phyloP scores from a whole-genome alignment of 2,888 invertebrate genomes.

The Liposcelis brunnea region DNA sequence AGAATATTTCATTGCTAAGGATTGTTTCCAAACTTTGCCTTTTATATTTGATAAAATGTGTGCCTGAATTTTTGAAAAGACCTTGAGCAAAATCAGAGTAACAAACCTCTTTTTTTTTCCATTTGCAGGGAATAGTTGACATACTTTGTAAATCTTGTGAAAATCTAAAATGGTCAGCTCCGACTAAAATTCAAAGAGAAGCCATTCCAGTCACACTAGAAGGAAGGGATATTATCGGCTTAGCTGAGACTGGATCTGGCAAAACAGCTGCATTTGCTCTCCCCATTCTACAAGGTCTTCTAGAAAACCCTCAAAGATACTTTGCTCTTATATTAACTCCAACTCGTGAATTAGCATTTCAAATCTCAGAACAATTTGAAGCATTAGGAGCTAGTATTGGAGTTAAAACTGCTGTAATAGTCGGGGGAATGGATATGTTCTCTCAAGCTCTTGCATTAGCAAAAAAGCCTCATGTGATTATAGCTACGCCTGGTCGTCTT shows the following conservation, averaged over 20 bases:
- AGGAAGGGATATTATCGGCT: slow-evolving; percentile 64
- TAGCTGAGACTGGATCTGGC: slow-evolving; percentile 80
- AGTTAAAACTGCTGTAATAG: slow-evolving; percentile 88
- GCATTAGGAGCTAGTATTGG: slow-evolving; percentile 83
- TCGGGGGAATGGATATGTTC: slow-evolving; percentile 98
- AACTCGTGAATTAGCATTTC: slow-evolving; percentile 93
- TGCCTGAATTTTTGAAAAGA: neutral
- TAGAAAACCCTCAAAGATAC: slow-evolving; percentile 83
- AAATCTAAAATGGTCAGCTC: slow-evolving; percentile 82
- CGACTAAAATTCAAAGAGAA: slow-evolving; percentile 90
- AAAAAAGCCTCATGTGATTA: slow-evolving; percentile 92
- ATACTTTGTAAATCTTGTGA: slow-evolving; percentile 80
- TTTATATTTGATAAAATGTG: neutral
- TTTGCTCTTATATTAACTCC: slow-evolving; percentile 90
- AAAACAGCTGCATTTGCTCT: slow-evolving; percentile 97
- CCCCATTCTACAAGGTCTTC: slow-evolving; percentile 79
- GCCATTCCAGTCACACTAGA: slow-evolving; percentile 79
- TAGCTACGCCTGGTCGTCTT: slow-evolving; percentile 90
- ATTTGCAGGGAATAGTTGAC: slow-evolving; percentile 75
- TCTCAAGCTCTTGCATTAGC: slow-evolving; percentile 78
- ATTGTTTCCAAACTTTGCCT: too few species aligned
- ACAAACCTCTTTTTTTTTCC: slow-evolving; percentile 10
- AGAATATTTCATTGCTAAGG: too few species aligned
- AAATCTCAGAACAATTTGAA: slow-evolving; percentile 96
- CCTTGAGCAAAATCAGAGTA: neutral